phyloP scores from a whole-genome alignment of 2,113 vertebrate species.

The Sylvia atricapilla region DNA sequence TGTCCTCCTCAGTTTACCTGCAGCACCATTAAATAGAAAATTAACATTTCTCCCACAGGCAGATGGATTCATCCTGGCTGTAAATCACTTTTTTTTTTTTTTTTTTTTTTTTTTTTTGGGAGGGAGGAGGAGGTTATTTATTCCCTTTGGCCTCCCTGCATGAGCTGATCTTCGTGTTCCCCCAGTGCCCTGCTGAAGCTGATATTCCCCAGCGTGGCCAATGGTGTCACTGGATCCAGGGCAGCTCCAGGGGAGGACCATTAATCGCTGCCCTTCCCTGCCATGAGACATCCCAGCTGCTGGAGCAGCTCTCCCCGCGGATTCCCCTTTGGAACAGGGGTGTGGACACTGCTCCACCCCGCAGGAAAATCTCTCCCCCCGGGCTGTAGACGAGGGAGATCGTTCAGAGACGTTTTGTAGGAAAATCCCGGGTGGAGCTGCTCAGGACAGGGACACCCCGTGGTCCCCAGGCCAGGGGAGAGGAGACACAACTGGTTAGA shows the following conservation, averaged over 20 bases:
- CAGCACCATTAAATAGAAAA: neutral
- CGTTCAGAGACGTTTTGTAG: neutral
- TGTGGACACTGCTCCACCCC: neutral
- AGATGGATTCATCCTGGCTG: neutral
- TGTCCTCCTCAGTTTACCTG: neutral
- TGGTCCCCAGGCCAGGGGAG: neutral
- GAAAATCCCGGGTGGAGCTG: neutral
- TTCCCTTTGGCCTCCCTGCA: neutral
- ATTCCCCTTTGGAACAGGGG: neutral
- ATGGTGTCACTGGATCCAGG: neutral
- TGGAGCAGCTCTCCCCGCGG: neutral
- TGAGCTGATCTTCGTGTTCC: neutral
- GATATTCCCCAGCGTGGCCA: neutral
- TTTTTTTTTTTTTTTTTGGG: neutral
- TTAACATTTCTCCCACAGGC: neutral
- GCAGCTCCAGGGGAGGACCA: slow-evolving; percentile 1
- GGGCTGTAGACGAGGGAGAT: neutral
- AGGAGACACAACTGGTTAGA: slow-evolving; percentile 1
- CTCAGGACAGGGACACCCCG: neutral
- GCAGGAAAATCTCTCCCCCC: neutral
- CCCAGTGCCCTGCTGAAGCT: neutral
- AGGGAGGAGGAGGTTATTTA: neutral
- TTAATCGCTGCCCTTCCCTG: neutral
- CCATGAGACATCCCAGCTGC: slow-evolving; percentile 33
- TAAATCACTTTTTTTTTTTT: neutral